Evolutionary conservation across 1,140 invertebrate genomes (phyloP), one percentile per base, ranked within the genome.

Genomic region (Eupeodes corollae): DNA sequence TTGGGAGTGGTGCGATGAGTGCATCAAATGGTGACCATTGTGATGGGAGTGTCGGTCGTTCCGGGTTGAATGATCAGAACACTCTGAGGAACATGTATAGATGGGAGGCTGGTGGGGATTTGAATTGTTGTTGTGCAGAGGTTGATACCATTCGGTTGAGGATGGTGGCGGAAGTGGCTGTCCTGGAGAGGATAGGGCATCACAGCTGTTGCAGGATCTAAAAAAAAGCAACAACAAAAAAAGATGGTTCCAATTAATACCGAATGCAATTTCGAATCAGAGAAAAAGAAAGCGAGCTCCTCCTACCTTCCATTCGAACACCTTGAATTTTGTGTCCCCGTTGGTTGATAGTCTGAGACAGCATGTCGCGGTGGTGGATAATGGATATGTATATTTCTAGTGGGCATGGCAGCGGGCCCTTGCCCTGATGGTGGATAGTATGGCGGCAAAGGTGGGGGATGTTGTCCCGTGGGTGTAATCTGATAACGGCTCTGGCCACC

Each of bases 61-160:
- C 8, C 21, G 53, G 9, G 61, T 52, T 35, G 65, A 68, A 47
- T 66, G 54, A 47, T 68, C 64, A 5, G 65, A 68, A 44, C 65
- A 68, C 50, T 68, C 65, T 21, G 65, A 68, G 49, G 65, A 68
- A 57, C 65, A 67, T 54, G 65, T 59, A 50, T 68, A 68, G 53
- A 68, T 63, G 51, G 63, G 65, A 49, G 67, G 59, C 32, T 49
- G 58, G 44, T 59, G 58, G 26, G 52, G 50, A n/a, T 56, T 58
- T n/a, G 52, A 63, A 51, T 19, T 59, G 58, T 14, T 19, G 16
- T 34, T 34, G 44, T 57, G 49, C 42, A 57, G 33, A 5, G 63
- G 64, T 39, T 67, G 64, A 42, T 67, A 67, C 63, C 64, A 67
- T 40, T 54, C 57, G 51, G 50, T 51, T 13, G 57, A 51, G 15